phyloP scores from a whole-genome alignment of 2,113 vertebrate species.

The Prietella phreatophila region DNA sequence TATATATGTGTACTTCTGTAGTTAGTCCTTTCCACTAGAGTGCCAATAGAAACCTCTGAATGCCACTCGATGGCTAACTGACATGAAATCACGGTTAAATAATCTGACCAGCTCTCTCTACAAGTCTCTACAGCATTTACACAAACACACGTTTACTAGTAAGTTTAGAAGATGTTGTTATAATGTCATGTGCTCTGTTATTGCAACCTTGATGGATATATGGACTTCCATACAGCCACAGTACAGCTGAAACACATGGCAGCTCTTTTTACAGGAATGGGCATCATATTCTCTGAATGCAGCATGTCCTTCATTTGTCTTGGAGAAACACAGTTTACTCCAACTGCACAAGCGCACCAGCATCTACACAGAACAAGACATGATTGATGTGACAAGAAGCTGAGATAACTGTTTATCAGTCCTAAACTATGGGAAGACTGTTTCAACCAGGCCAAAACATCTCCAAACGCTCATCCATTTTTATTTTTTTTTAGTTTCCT shows the following conservation, averaged over 20 bases:
- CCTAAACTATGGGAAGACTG: constrained; percentile 64
- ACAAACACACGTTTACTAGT: constrained; percentile 19
- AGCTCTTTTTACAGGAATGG: constrained; percentile 59
- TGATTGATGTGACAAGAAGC: constrained; percentile 71
- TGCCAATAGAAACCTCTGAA: constrained; percentile 8
- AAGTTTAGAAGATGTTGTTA: background rate
- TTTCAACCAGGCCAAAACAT: constrained; percentile 54
- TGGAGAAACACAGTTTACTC: constrained; percentile 64
- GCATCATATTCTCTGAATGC: constrained; percentile 57
- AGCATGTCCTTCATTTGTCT: constrained; percentile 62
- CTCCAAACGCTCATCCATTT: constrained; percentile 40
- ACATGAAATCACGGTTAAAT: constrained; percentile 19
- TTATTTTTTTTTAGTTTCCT: constrained; percentile 15
- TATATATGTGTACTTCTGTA: background rate
- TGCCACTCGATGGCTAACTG: background rate
- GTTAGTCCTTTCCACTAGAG: constrained; percentile 6
- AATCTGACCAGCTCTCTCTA: background rate
- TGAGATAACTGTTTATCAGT: constrained; percentile 72
- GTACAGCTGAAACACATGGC: constrained; percentile 26
- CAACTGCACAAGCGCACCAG: constrained; percentile 61
- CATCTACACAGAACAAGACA: constrained; percentile 72
- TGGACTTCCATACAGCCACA: background rate
- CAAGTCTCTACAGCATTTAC: background rate
- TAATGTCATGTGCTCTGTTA: background rate
- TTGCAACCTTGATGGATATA: constrained; percentile 33